Evolutionary conservation across 1,140 invertebrate species (phyloP).

Genomic region (Heterodera carotae): DNA sequence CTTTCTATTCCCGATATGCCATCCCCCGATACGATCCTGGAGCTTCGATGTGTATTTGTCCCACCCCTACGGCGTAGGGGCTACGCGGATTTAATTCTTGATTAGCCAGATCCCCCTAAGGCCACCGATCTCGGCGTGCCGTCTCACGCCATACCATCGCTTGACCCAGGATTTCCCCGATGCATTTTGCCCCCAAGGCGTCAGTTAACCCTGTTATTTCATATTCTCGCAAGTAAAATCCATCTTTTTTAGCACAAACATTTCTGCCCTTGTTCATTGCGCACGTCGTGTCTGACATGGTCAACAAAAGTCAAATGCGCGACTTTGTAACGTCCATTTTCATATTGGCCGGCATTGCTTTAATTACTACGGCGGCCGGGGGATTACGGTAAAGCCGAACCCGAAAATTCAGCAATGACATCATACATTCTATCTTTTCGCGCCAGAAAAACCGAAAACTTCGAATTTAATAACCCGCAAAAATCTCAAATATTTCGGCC

Average conservation of each 20-base stretch:
- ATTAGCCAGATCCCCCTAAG: too few species aligned
- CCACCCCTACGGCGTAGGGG: too few species aligned
- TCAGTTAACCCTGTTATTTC: too few species aligned
- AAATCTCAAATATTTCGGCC: neutral
- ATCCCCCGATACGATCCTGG: too few species aligned
- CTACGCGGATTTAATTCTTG: too few species aligned
- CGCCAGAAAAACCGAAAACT: neutral
- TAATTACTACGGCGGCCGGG: slow-evolving; percentile 16
- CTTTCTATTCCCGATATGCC: neutral
- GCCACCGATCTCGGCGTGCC: too few species aligned
- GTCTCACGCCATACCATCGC: too few species aligned
- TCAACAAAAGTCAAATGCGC: slow-evolving; percentile 37
- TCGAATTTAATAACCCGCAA: neutral
- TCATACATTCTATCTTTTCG: neutral
- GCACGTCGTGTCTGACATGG: slow-evolving; percentile 46
- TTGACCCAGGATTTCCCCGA: too few species aligned
- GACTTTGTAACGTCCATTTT: slow-evolving; percentile 47
- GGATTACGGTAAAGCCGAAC: slow-evolving; percentile 13
- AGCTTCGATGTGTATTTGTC: too few species aligned
- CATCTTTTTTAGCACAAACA: slow-evolving; percentile 43
- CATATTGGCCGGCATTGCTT: slow-evolving; percentile 27
- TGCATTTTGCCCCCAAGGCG: too few species aligned
- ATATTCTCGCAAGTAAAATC: neutral
- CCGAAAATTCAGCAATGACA: too few species aligned
- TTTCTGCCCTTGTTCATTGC: slow-evolving; percentile 53